These are phyloP conservation scores for Chaetodon auriga DNA, from an alignment of 2,113 vertebrate genomes.

Conservation along the genomic window DNA sequence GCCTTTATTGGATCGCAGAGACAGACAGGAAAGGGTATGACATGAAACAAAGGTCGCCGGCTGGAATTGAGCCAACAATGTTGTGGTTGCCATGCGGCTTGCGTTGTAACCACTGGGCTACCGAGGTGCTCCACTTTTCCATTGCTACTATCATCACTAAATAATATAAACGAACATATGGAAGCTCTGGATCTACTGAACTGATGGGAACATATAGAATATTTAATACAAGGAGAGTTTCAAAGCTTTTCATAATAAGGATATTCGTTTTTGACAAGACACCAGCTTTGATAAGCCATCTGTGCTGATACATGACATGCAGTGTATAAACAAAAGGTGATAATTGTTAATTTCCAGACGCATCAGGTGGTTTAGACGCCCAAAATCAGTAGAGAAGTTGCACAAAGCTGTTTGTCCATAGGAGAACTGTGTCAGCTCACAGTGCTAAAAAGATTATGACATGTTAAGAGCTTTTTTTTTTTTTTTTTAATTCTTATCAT, in stretches of 20 bases:
- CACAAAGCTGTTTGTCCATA: conserved; percentile 7
- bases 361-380: not conserved
- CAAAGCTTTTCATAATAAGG: not conserved
- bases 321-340: conserved; percentile 22
- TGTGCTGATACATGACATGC: conserved; percentile 8
- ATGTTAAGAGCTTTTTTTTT: not conserved
- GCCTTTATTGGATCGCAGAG: too few relatives aligned
- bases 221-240: not conserved
- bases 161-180: not conserved
- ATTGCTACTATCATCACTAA: not conserved
- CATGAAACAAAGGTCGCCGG: too few relatives aligned
- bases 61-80: too few relatives aligned
- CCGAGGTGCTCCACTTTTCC: not conserved
- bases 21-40: too few relatives aligned
- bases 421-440: not conserved
- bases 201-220: not conserved
- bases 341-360: conserved; percentile 8
- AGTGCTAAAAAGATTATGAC: not conserved
- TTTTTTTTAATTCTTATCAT: not conserved
- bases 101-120: too few relatives aligned
- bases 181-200: not conserved
- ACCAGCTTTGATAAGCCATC: conserved; percentile 22
- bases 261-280: not conserved
- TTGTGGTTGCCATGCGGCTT: too few relatives aligned
- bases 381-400: conserved; percentile 1